These are phyloP conservation scores for Hiodon alosoides DNA, from an alignment of 2,113 vertebrate species.

Conservation along the genomic window DNA sequence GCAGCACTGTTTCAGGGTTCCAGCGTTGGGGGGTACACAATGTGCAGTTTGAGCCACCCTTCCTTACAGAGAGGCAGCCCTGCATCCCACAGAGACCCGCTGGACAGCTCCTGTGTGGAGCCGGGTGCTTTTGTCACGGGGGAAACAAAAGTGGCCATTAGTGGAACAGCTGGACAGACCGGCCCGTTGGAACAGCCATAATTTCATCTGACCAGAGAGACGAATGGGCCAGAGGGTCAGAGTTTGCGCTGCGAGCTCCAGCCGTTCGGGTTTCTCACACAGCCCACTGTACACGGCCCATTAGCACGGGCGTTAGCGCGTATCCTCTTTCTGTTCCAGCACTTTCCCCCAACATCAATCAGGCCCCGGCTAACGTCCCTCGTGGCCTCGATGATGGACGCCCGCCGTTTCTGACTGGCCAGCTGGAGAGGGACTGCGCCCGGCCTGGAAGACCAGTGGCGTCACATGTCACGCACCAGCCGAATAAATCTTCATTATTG, in stretches of 20 bases:
- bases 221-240: background rate
- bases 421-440: background rate
- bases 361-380: background rate
- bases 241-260: background rate
- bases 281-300: background rate
- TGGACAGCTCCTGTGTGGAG: background rate
- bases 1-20: background rate
- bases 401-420: background rate
- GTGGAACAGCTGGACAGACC: background rate
- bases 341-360: constrained; percentile 12
- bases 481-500: constrained; percentile 15
- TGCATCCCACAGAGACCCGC: background rate
- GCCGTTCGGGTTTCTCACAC: background rate
- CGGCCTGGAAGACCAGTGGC: background rate
- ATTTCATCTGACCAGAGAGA: background rate
- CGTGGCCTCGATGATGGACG: background rate
- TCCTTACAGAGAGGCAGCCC: background rate
- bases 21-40: background rate
- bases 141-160: background rate
- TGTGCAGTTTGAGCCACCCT: background rate
- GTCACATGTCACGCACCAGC: background rate
- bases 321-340: constrained; percentile 15
- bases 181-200: background rate
- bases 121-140: background rate
- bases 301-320: background rate